These are phyloP conservation scores for Drosophila heteroneura DNA, from an alignment of 2,888 invertebrate species.

Conservation along the genomic window DNA sequence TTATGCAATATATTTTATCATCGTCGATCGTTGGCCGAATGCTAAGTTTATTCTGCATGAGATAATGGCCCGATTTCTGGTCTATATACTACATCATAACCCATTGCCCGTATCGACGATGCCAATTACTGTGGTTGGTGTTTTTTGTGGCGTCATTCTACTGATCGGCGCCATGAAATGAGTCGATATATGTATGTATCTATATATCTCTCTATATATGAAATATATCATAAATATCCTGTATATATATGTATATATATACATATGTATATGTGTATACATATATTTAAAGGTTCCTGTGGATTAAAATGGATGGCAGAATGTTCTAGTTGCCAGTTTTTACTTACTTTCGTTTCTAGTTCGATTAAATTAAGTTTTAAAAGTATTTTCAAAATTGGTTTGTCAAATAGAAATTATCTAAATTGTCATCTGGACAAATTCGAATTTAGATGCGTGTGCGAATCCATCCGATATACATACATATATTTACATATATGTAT, in stretches of 20 bases:
- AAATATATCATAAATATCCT: background rate
- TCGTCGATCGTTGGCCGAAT: slow-evolving; percentile 3
- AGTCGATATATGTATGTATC: background rate
- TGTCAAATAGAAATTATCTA: background rate
- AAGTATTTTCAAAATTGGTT: background rate
- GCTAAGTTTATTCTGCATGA: background rate
- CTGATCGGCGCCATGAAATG: slow-evolving; percentile 10
- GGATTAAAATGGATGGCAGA: slow-evolving; percentile 1
- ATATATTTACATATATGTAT: background rate
- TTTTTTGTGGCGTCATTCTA: slow-evolving; percentile 16
- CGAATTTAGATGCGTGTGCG: background rate
- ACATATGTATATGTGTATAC: background rate
- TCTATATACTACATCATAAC: slow-evolving; percentile 4
- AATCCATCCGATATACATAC: background rate
- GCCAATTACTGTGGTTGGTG: slow-evolving; percentile 10
- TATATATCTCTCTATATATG: background rate
- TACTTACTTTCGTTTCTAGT: slow-evolving; percentile 2
- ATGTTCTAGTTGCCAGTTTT: slow-evolving; percentile 20
- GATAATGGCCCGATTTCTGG: slow-evolving; percentile 10
- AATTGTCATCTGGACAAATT: background rate
- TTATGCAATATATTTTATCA: background rate
- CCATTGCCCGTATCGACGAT: background rate
- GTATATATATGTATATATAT: background rate
- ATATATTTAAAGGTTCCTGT: background rate
- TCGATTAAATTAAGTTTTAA: background rate